Conservation (phyloP, 2,113 vertebrate genomes). For the Anas platyrhynchos region DNA sequence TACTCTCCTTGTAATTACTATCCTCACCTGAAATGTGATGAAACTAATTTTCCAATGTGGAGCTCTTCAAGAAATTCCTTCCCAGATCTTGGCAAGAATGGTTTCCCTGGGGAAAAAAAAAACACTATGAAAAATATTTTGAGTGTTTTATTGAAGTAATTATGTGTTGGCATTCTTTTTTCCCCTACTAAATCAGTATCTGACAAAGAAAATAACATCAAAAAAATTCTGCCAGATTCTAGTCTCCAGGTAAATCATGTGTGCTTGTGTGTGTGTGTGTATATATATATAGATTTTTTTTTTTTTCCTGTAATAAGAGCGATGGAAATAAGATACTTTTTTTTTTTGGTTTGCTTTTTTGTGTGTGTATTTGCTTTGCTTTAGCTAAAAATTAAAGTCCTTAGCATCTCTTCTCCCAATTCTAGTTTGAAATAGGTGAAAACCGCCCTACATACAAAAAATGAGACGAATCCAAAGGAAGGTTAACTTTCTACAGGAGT, state of each 20-base stretch:
- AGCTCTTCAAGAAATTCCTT: not conserved
- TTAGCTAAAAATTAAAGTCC: not conserved
- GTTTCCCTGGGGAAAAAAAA: not conserved
- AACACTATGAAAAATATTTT: not conserved
- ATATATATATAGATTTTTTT: no score
- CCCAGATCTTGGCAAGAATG: not conserved
- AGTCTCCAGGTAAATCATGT: not conserved
- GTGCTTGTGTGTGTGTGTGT: no score
- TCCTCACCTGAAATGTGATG: not conserved
- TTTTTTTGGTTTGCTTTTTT: not conserved
- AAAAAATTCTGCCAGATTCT: not conserved
- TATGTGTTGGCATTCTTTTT: not conserved
- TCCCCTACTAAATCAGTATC: not conserved
- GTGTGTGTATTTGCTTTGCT: not conserved
- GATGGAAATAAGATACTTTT: not conserved
- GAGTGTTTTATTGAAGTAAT: not conserved
- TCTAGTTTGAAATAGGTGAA: not conserved
- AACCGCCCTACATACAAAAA: not conserved
- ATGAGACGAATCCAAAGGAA: not conserved
- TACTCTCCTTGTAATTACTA: not conserved
- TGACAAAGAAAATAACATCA: not conserved
- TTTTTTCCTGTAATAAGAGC: not conserved
- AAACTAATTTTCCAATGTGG: accelerated
- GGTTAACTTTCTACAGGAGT: not conserved
- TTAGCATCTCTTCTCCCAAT: not conserved